Conservation (phyloP, 2,113 vertebrate species). For the Colistium nudipinnis region DNA sequence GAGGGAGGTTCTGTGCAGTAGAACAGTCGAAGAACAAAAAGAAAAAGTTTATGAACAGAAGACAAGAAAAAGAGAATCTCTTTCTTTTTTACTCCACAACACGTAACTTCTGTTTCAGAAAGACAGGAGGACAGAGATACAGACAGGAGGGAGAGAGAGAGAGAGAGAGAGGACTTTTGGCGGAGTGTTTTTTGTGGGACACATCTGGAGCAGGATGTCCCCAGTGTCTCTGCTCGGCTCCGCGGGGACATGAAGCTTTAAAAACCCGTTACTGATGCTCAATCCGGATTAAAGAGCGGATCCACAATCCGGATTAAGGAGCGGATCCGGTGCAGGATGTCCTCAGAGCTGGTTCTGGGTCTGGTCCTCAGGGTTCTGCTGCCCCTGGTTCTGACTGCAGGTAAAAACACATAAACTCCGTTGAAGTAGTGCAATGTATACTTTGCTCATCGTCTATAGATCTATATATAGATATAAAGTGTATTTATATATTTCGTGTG, state of each 20-base stretch:
- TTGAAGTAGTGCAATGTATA: too few species aligned
- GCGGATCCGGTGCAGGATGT: conserved; percentile 31
- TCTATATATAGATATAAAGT: too few species aligned
- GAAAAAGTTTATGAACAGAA: too few species aligned
- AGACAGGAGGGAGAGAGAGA: background rate
- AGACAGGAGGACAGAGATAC: background rate
- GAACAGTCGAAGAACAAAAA: too few species aligned
- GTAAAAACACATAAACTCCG: conserved; percentile 35
- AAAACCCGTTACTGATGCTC: background rate
- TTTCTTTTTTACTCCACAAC: too few species aligned
- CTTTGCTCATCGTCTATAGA: too few species aligned
- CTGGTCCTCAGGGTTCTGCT: conserved; percentile 52
- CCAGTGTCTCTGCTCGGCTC: conserved; percentile 4
- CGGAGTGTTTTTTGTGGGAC: too few species aligned
- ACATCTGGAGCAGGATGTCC: conserved; percentile 33
- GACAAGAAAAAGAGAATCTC: too few species aligned
- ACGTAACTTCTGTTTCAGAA: background rate
- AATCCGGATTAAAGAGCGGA: background rate
- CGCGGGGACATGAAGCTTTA: conserved; percentile 12
- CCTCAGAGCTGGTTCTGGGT: conserved; percentile 39
- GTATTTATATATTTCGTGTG: too few species aligned
- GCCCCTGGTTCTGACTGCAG: conserved; percentile 57
- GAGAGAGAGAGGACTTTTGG: background rate
- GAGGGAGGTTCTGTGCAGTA: too few species aligned
- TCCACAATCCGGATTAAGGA: background rate